These are phyloP conservation scores for Sturmia bella DNA, from an alignment of 2,888 invertebrate species.

Conservation along the genomic window DNA sequence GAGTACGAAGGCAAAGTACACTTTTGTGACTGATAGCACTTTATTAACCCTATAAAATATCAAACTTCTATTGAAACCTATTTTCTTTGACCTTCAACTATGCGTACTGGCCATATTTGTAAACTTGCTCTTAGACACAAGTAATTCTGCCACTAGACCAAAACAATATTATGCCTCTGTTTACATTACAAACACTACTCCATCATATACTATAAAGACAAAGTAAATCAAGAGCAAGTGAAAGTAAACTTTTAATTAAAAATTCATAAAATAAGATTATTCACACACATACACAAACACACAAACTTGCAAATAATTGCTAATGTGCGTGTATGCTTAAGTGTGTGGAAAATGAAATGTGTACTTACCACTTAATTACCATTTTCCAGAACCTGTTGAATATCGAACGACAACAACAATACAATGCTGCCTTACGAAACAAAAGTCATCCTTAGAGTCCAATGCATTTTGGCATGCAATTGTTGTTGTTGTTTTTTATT, in stretches of 20 bases:
- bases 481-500: constrained; percentile 21
- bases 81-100: too few relatives aligned
- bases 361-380: constrained; percentile 70
- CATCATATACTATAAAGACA: neutral
- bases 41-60: too few relatives aligned
- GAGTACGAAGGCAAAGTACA: too few relatives aligned
- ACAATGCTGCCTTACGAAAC: constrained; percentile 26
- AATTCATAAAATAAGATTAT: constrained; percentile 54
- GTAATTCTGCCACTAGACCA: too few relatives aligned
- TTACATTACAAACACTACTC: too few relatives aligned
- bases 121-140: neutral
- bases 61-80: too few relatives aligned
- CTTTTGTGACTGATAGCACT: too few relatives aligned
- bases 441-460: constrained; percentile 63
- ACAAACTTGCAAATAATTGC: neutral
- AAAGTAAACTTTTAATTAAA: constrained; percentile 67
- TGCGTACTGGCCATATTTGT: too few relatives aligned
- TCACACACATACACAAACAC: constrained; percentile 10
- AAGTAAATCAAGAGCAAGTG: constrained; percentile 39
- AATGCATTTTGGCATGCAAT: constrained; percentile 42
- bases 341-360: constrained; percentile 35
- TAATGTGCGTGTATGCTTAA: constrained; percentile 7
- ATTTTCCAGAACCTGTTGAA: constrained; percentile 69
- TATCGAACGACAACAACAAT: constrained; percentile 42
- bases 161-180: too few relatives aligned